Evolutionary conservation across 2,797 vertebrate genomes (phyloP).

Genomic region (Poecilia wingei): DNA sequence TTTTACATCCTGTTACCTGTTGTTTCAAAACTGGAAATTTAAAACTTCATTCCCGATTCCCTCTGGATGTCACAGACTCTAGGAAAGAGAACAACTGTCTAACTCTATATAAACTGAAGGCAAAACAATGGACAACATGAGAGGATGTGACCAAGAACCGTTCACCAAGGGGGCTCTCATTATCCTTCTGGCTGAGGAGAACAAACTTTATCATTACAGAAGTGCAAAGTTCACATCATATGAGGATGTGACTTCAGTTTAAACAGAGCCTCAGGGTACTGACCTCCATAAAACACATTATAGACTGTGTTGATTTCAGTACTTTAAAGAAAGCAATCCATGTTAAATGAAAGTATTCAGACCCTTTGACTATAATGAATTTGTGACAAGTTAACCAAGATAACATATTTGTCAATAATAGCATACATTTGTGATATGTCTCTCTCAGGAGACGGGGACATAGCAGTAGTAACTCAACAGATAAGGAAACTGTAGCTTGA

Average conservation of each 20-base stretch:
- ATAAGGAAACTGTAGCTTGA: not conserved
- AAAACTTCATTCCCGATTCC: not conserved
- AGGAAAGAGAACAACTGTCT: not conserved
- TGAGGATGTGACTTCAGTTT: conserved; percentile 24
- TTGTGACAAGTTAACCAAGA: not conserved
- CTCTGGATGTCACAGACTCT: not conserved
- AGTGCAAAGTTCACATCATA: conserved; percentile 22
- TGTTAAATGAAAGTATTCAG: conserved; percentile 5
- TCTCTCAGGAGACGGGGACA: not conserved
- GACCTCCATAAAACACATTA: conserved; percentile 29
- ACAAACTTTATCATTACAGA: conserved; percentile 11
- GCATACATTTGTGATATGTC: not conserved
- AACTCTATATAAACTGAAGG: not conserved
- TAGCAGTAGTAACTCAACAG: not conserved
- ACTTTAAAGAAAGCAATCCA: not conserved
- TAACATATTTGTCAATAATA: not conserved
- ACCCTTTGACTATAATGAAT: not conserved
- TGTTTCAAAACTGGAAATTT: not conserved
- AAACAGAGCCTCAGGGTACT: conserved; percentile 8
- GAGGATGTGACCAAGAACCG: not conserved
- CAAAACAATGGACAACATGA: not conserved
- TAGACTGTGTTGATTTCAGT: not conserved
- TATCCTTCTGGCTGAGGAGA: conserved; percentile 7
- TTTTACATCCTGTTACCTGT: not conserved
- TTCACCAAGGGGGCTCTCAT: not conserved